These are phyloP conservation scores for Leuctra nigra DNA, from an alignment of 2,888 invertebrate genomes.

Conservation along the genomic window DNA sequence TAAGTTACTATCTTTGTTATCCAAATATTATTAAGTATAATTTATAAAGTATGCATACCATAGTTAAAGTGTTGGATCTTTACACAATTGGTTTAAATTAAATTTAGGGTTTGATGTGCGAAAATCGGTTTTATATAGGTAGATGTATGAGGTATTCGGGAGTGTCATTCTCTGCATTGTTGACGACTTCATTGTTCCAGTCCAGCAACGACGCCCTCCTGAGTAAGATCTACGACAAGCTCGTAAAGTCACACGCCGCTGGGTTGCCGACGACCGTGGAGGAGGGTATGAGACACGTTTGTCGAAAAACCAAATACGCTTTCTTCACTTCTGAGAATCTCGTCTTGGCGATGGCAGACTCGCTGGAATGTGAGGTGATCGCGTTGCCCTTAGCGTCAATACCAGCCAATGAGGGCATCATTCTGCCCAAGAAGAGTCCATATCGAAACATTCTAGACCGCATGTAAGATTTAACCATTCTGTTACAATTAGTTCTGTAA, in stretches of 20 bases:
- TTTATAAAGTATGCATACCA: too few relatives aligned
- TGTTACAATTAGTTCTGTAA: too few relatives aligned
- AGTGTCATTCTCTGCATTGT: too few relatives aligned
- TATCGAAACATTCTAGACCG: constrained; percentile 9
- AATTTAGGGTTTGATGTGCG: too few relatives aligned
- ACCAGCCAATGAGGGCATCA: constrained; percentile 9
- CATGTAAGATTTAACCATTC: too few relatives aligned
- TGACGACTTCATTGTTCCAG: too few relatives aligned
- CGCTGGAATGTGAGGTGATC: constrained; percentile 3
- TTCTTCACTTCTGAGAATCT: constrained; percentile 10
- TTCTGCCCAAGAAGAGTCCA: constrained; percentile 11
- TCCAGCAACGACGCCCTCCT: not conserved
- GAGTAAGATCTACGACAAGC: constrained; percentile 4
- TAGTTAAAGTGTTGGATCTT: too few relatives aligned
- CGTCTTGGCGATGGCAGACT: not conserved
- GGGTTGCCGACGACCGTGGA: not conserved
- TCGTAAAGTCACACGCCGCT: not conserved
- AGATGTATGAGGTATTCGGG: too few relatives aligned
- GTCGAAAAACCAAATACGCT: constrained; percentile 1
- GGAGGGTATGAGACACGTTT: not conserved
- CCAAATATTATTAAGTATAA: not conserved
- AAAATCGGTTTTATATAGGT: too few relatives aligned
- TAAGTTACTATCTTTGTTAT: too few relatives aligned
- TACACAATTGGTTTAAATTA: too few relatives aligned
- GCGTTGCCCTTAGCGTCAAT: constrained; percentile 1